phyloP scores from a whole-genome alignment of 2,797 vertebrate genomes.

The Notolabrus celidotus region DNA sequence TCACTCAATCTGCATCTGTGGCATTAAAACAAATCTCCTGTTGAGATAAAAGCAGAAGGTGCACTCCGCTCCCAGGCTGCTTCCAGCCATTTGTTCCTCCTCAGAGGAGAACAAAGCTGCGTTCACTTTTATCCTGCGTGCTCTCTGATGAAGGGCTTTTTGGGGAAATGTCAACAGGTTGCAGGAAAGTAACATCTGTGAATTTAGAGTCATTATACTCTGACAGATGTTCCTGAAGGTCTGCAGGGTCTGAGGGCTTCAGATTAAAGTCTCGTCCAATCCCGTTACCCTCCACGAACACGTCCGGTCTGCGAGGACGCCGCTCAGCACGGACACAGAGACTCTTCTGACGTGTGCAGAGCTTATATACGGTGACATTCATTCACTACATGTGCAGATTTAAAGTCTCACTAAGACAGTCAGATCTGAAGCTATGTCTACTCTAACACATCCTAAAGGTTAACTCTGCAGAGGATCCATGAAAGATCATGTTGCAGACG shows the following conservation, averaged over 20 bases:
- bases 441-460: too few relatives aligned
- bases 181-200: constrained; percentile 62
- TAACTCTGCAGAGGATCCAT: too few relatives aligned
- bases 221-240: constrained; percentile 71
- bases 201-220: constrained; percentile 67
- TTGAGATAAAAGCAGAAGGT: constrained; percentile 83
- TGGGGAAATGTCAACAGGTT: constrained; percentile 65
- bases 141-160: constrained; percentile 46
- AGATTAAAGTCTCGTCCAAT: constrained; percentile 22
- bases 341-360: too few relatives aligned
- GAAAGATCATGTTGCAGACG: too few relatives aligned
- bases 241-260: constrained; percentile 28
- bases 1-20: constrained; percentile 81
- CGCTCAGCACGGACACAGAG: too few relatives aligned
- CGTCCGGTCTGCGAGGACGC: too few relatives aligned
- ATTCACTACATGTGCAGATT: too few relatives aligned
- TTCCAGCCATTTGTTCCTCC: constrained; percentile 36
- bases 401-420: too few relatives aligned
- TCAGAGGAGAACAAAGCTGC: constrained; percentile 49
- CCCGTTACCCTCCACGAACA: constrained; percentile 7
- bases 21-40: constrained; percentile 83
- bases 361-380: too few relatives aligned
- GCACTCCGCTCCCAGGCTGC: constrained; percentile 58
- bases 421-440: too few relatives aligned
- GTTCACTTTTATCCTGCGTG: constrained; percentile 56